These are phyloP conservation scores for Taenioides sp. DNA, from an alignment of 2,797 vertebrate genomes.

Conservation along the genomic window DNA sequence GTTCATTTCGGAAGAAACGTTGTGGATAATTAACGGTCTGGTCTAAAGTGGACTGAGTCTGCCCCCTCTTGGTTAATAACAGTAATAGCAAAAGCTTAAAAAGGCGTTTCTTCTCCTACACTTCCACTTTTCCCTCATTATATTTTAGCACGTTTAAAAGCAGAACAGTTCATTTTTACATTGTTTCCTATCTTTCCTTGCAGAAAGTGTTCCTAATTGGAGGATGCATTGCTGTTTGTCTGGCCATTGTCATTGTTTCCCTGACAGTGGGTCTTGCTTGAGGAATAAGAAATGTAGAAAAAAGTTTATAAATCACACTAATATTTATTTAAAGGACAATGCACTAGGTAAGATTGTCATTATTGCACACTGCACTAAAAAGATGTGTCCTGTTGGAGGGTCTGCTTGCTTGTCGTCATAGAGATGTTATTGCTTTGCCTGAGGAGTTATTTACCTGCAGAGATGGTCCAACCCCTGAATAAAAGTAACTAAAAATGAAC, in stretches of 20 bases:
- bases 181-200: conserved; percentile 22
- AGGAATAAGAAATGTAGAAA: neutral
- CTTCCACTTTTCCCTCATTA: neutral
- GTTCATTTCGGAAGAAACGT: neutral
- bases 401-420: too few species aligned
- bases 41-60: conserved; percentile 35
- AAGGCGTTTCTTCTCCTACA: conserved; percentile 6
- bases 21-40: neutral
- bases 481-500: too few species aligned
- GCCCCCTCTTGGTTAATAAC: conserved; percentile 56
- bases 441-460: too few species aligned
- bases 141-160: conserved; percentile 2
- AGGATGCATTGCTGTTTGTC: conserved; percentile 68
- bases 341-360: neutral
- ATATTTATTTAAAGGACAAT: neutral
- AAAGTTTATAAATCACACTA: too few species aligned
- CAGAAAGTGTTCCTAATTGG: conserved; percentile 80
- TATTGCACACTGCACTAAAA: neutral
- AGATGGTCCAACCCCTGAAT: too few species aligned
- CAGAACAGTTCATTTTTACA: neutral
- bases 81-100: conserved; percentile 13
- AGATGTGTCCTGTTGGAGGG: neutral
- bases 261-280: conserved; percentile 68
- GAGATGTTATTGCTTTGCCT: too few species aligned
- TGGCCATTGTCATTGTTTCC: conserved; percentile 72